Percentiles rank a stretch among this genome's conserved stretches.
These are phyloP conservation scores for Archaeoteleia sp. DNA, from an alignment of 2,888 invertebrate genomes.

Conservation along the genomic window DNA sequence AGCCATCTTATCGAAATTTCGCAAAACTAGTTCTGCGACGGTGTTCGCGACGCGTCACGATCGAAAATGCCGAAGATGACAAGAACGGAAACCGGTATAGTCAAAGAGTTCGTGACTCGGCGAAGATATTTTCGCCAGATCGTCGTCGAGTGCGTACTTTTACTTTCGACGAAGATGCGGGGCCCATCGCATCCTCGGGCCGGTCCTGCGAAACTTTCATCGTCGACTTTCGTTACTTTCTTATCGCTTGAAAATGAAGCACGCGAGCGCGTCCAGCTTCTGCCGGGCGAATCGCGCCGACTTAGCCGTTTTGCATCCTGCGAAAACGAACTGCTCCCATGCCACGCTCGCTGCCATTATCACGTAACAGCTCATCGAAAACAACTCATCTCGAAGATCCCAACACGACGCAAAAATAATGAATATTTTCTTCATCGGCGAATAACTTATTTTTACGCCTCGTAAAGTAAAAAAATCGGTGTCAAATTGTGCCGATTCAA, in stretches of 20 bases:
- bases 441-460: slow-evolving; percentile 19
- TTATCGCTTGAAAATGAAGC: slow-evolving; percentile 68
- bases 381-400: slow-evolving; percentile 24
- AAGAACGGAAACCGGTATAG: slow-evolving; percentile 17
- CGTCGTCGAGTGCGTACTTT: slow-evolving; percentile 42
- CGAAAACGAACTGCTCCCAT: slow-evolving; percentile 27
- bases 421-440: slow-evolving; percentile 6
- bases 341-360: slow-evolving; percentile 28
- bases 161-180: slow-evolving; percentile 54
- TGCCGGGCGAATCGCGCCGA: slow-evolving; percentile 21
- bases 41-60: too few relatives aligned
- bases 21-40: too few relatives aligned
- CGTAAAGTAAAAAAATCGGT: slow-evolving; percentile 17
- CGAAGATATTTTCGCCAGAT: slow-evolving; percentile 18
- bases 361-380: slow-evolving; percentile 37
- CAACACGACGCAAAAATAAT: slow-evolving; percentile 15
- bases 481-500: slow-evolving; percentile 26
- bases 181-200: slow-evolving; percentile 36
- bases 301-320: slow-evolving; percentile 2
- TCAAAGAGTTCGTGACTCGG: slow-evolving; percentile 22
- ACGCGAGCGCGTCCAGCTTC: slow-evolving; percentile 44
- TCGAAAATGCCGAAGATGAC: too few relatives aligned
- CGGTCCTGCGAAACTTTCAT: slow-evolving; percentile 67
- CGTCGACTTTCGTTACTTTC: slow-evolving; percentile 70
- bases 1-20: too few relatives aligned